Percentiles rank a stretch among this genome's conserved stretches.
phyloP scores from a whole-genome alignment of 2,888 invertebrate species.

The Zaprionus obscuricornis region DNA sequence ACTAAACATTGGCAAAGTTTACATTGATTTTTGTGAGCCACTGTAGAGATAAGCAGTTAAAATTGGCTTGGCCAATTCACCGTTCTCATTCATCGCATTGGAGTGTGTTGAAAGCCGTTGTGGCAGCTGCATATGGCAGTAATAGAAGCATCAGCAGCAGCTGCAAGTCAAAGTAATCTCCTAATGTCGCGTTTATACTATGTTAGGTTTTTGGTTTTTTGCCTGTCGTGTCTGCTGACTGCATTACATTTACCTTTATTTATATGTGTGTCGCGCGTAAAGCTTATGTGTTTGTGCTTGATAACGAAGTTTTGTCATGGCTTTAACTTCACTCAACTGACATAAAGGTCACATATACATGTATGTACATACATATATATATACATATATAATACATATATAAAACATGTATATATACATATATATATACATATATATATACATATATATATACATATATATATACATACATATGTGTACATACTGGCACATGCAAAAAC shows the following conservation, averaged over 20 bases:
- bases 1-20: slow-evolving; percentile 19
- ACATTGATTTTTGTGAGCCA: slow-evolving; percentile 2
- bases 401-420: neutral
- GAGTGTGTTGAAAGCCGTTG: too few species aligned
- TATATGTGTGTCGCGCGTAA: neutral
- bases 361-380: neutral
- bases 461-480: too few species aligned
- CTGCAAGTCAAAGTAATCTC: too few species aligned
- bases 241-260: slow-evolving; percentile 37
- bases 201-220: slow-evolving; percentile 8
- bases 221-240: slow-evolving; percentile 42
- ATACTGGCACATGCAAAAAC: too few species aligned
- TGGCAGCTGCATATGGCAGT: too few species aligned
- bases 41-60: slow-evolving; percentile 1
- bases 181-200: neutral
- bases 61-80: too few species aligned
- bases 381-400: too few species aligned
- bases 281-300: slow-evolving; percentile 24
- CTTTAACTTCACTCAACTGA: slow-evolving; percentile 13
- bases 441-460: too few species aligned
- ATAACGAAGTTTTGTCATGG: slow-evolving; percentile 53
- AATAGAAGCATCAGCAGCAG: too few species aligned
- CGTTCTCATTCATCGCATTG: too few species aligned
- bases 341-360: slow-evolving; percentile 37
- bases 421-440: too few species aligned